phyloP scores from a whole-genome alignment of 1,140 invertebrate genomes.

The Drosophila rufa region DNA sequence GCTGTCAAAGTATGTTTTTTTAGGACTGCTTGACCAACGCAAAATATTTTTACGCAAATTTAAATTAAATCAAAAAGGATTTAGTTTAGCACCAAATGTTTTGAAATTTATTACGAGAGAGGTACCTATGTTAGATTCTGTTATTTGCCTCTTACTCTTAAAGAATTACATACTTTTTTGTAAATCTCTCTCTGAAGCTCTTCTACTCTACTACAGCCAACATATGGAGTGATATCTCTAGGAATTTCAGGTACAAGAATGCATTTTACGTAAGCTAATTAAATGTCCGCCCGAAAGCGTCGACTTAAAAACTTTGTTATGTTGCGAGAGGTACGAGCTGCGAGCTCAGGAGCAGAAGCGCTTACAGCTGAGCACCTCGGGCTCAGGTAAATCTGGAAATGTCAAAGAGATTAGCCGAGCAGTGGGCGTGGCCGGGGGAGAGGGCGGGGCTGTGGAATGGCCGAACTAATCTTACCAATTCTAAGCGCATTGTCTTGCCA shows the following conservation, averaged over 20 bases:
- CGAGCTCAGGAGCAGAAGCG: slow-evolving; percentile 17
- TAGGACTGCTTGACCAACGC: too few species aligned
- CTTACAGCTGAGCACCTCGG: slow-evolving; percentile 41
- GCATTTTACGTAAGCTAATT: slow-evolving; percentile 64
- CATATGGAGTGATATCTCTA: neutral
- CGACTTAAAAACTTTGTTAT: slow-evolving; percentile 51
- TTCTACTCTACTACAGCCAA: too few species aligned
- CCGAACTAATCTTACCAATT: slow-evolving; percentile 79
- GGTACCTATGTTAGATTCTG: neutral
- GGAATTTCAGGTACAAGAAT: slow-evolving; percentile 19
- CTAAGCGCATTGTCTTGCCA: slow-evolving; percentile 74
- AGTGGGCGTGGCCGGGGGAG: slow-evolving; percentile 28
- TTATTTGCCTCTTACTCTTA: neutral
- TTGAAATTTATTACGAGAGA: too few species aligned
- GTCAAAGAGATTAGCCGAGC: slow-evolving; percentile 65
- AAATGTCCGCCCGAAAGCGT: slow-evolving; percentile 55
- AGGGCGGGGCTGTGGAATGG: slow-evolving; percentile 43
- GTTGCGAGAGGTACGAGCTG: slow-evolving; percentile 32
- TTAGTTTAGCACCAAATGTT: too few species aligned
- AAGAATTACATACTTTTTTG: neutral
- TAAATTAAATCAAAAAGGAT: neutral
- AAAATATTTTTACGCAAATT: neutral
- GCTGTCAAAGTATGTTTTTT: neutral
- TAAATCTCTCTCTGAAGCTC: too few species aligned
- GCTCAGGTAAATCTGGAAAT: slow-evolving; percentile 70